These are phyloP conservation scores for Unio delphinus DNA, from an alignment of 2,888 invertebrate genomes.

Conservation along the genomic window DNA sequence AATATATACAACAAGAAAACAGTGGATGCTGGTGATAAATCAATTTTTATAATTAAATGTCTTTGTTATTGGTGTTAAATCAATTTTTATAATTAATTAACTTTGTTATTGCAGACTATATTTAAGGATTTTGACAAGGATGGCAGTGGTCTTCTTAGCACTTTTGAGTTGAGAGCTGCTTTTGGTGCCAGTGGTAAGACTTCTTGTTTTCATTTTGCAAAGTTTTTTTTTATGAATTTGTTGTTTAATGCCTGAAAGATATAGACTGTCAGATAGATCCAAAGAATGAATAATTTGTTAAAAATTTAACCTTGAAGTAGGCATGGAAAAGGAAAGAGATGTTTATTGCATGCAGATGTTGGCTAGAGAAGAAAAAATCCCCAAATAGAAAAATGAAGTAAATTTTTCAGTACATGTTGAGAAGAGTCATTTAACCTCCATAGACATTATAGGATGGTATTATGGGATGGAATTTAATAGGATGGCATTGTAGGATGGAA, in stretches of 20 bases:
- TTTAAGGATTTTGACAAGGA: conserved; percentile 70
- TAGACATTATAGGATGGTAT: not conserved
- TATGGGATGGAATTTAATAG: too few relatives aligned
- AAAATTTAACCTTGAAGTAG: too few relatives aligned
- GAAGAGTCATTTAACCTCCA: not conserved
- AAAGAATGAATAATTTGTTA: too few relatives aligned
- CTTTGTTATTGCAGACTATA: conserved; percentile 53
- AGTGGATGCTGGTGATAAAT: not conserved
- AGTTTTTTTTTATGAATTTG: conserved; percentile 88
- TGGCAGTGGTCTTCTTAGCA: conserved; percentile 66
- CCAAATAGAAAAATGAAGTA: not conserved
- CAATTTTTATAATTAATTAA: not conserved
- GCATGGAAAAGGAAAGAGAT: too few relatives aligned
- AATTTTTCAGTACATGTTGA: not conserved
- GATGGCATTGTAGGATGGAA: too few relatives aligned
- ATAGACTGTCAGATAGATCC: too few relatives aligned
- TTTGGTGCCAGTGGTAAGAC: conserved; percentile 65
- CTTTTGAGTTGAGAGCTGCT: conserved; percentile 68
- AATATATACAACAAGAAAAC: not conserved
- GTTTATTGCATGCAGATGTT: too few relatives aligned
- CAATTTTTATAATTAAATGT: not conserved
- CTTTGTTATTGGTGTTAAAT: conserved; percentile 8
- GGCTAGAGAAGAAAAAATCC: too few relatives aligned
- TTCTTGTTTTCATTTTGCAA: conserved; percentile 36
- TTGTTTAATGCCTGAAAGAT: conserved; percentile 71